phyloP scores from a whole-genome alignment of 1,140 invertebrate species.

The Temnothorax nylanderi region DNA sequence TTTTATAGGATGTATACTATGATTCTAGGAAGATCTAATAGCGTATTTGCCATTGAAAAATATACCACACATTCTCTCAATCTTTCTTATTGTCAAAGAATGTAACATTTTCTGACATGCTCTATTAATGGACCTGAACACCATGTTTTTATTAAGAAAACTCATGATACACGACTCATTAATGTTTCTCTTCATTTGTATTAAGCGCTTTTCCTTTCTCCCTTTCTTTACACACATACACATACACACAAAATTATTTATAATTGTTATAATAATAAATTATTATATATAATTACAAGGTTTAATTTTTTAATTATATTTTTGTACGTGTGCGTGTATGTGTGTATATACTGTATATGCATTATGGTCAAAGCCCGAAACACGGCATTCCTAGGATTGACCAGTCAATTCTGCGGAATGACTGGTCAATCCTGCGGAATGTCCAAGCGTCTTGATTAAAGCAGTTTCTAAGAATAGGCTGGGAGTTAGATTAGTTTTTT shows the following conservation, averaged over 20 bases:
- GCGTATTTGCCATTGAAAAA: slow-evolving; percentile 16
- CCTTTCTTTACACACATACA: background rate
- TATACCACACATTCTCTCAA: background rate
- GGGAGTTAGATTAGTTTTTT: too few relatives aligned
- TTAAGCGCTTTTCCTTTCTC: background rate
- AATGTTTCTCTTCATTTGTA: background rate
- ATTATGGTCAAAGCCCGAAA: too few relatives aligned
- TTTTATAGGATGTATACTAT: background rate
- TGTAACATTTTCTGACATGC: background rate
- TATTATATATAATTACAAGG: too few relatives aligned
- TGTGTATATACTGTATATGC: too few relatives aligned
- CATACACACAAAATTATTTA: background rate
- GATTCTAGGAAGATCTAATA: slow-evolving; percentile 1
- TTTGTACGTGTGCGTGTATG: background rate
- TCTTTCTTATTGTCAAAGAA: background rate
- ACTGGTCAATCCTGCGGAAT: too few relatives aligned
- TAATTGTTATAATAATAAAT: background rate
- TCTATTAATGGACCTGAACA: background rate
- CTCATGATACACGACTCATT: background rate
- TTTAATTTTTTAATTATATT: too few relatives aligned
- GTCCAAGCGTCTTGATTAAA: too few relatives aligned
- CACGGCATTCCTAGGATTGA: too few relatives aligned
- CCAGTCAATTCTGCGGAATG: too few relatives aligned
- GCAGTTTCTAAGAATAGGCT: too few relatives aligned
- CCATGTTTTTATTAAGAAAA: background rate